Base-by-base conservation (phyloP, 2,797 vertebrate species). In the Protonibea diacanthus region DNA sequence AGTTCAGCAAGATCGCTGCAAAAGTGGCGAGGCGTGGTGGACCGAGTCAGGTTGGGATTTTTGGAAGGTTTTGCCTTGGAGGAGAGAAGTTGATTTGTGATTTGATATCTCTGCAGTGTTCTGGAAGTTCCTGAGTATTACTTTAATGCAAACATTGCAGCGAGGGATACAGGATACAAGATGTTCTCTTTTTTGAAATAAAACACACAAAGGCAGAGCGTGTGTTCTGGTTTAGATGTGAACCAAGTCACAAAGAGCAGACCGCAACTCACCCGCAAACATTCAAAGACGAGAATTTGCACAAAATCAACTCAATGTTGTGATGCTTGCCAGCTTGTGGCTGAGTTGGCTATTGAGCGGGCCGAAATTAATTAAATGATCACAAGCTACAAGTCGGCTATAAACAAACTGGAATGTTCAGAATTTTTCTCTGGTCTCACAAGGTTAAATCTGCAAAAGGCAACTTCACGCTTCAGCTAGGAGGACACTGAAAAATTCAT, bases 1-100 rank as follows among this genome's bases (percentile, higher is more conserved):
- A 29, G 47, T 74, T 85, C 74, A n/a, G 65, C 45, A 0, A 69
- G 86, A 79, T 73, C 38, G 45, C 4, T 17, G 68, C 7, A 5
- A 66, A 71, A 56, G 47, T 42, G 15, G 23, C 2, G 20, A 80
- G 58, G 23, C 18, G 3, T 0, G 3, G 7, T 1, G 6, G 62
- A 57, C 15, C 51, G 69, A 70, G 74, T 52, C 44, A 3, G 45
- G 20, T 29, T 2, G 27, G 33, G 33, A 38, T 61, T 74, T 66
- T 42, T 53, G 33, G 62, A 66, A 60, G 55, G 33, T 21, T 49
- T 59, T 0, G 15, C 53, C 79, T 83, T 2, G 3, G 49, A 51
- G 11, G 29, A 13, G 21, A 61, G 40, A 51, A 23, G 63, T 71
- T 64, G 61, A 44, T 2, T 27, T 38, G 33, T 42, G 21, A 56